Base-by-base conservation (phyloP, 2,113 vertebrate species). In the Petrocephalus microphthalmus region DNA sequence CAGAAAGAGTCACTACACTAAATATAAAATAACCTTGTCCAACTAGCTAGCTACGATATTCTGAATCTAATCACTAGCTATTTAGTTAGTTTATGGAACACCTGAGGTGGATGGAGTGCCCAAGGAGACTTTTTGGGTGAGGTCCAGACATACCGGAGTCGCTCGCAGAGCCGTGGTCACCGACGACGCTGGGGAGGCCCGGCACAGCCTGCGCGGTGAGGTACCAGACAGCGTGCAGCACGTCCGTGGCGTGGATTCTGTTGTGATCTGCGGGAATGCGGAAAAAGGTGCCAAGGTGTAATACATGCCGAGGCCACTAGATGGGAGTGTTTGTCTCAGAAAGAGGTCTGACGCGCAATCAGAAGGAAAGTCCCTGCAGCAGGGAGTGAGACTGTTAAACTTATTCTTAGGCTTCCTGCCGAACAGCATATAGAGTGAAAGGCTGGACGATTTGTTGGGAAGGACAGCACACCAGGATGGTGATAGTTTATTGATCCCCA, bases 181-280 rank as follows among this genome's bases (percentile, higher is more conserved):
- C 95, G n/a, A 98, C 92, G 88, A 97, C 94, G 74, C 96, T 96
- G 8, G 97, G 95, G 56, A 99, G 96, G 85, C 97, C 98, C 0
- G 98, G 98, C 87, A 99, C 96, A 85, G 97, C 93, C 90, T 99
- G 98, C 0, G 97, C 99, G 51, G 97, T 99, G 52, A 99, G 97
- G 93, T 97, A 99, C 98, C 98, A 99, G 82, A 99, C 98, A 0
- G 98, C 98, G 10, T 99, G 98, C 0, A 99, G 96, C 33, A 99
- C 98, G 15, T 99, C 98, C 51, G 98, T 99, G 90, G 98, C 98
- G 0, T 99, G 98, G 89, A 97, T 96, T 90, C 98, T 95, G 95
- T 99, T 99, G 93, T 99, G 98, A 96, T 99, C 98, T 99, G 95
- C 5, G 56, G 52, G 52, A 60, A 22, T n/a, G 49, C 5, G 49